Conservation (phyloP, 2,113 vertebrate species). For the Psammodynastes pulverulentus region DNA sequence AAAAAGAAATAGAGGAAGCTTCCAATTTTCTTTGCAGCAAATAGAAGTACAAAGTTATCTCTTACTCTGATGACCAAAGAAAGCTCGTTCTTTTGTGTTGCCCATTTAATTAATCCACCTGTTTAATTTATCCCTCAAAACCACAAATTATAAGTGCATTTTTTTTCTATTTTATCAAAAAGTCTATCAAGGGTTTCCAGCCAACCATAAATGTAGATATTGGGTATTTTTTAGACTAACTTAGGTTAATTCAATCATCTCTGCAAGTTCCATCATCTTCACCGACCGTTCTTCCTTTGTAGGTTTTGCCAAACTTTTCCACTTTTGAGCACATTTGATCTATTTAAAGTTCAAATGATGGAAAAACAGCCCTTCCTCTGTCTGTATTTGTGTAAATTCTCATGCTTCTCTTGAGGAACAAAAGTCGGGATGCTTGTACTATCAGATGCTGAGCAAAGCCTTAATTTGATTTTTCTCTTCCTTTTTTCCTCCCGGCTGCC, state of each 20-base stretch:
- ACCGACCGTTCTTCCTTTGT: too few relatives aligned
- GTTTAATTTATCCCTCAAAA: not conserved
- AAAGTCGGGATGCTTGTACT: not conserved
- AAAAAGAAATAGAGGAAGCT: not conserved
- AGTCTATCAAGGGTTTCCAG: not conserved
- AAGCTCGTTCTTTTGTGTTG: not conserved
- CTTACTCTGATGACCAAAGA: not conserved
- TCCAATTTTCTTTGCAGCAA: not conserved
- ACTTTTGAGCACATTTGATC: not conserved
- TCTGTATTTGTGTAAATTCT: not conserved
- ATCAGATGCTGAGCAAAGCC: not conserved
- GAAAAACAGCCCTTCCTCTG: not conserved
- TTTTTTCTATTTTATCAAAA: not conserved
- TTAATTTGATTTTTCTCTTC: not conserved
- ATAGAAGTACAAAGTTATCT: not conserved
- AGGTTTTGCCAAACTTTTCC: not conserved
- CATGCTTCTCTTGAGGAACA: not conserved
- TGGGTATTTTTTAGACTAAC: not conserved
- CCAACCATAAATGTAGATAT: not conserved
- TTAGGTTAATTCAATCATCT: not conserved
- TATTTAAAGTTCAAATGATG: not conserved
- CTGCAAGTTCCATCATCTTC: not conserved
- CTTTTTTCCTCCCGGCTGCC: slow-evolving; percentile 27
- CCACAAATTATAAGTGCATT: not conserved
- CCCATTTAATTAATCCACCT: not conserved